phyloP scores from a whole-genome alignment of 2,113 vertebrate species.

The Gulo gulo region DNA sequence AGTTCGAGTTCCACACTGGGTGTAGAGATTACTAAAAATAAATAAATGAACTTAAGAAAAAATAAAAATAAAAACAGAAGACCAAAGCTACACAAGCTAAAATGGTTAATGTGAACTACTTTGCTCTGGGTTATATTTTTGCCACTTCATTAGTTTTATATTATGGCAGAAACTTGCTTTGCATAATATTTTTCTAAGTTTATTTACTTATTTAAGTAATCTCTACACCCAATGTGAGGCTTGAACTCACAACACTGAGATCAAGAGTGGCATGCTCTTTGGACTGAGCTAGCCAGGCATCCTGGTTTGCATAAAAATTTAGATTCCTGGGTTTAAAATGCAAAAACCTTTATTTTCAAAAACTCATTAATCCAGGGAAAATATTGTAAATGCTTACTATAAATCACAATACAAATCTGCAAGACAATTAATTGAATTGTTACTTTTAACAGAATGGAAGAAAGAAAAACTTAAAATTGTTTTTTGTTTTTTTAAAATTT shows the following conservation, averaged over 20 bases:
- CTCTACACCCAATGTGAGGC: not conserved
- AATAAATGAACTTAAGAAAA: not conserved
- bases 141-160: conserved; percentile 44
- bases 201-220: not conserved
- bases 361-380: conserved; percentile 9
- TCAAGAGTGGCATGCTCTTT: not conserved
- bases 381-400: conserved; percentile 49
- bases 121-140: conserved; percentile 37
- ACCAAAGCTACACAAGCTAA: conserved; percentile 34
- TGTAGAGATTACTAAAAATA: not conserved
- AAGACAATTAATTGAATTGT: conserved; percentile 15
- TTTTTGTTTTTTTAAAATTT: too few relatives aligned
- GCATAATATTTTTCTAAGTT: not conserved
- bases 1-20: not conserved
- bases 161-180: conserved; percentile 2
- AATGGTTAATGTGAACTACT: conserved; percentile 6
- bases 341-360: not conserved
- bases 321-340: conserved; percentile 33
- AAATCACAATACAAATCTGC: not conserved
- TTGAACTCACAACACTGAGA: not conserved
- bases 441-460: not conserved
- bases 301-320: not conserved
- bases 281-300: not conserved
- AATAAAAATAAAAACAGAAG: conserved; percentile 63
- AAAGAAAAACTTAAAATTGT: not conserved